Evolutionary conservation across 1,140 invertebrate genomes (phyloP), one percentile per base, ranked within the genome.

Genomic region (Hylyphantes graminicola): DNA sequence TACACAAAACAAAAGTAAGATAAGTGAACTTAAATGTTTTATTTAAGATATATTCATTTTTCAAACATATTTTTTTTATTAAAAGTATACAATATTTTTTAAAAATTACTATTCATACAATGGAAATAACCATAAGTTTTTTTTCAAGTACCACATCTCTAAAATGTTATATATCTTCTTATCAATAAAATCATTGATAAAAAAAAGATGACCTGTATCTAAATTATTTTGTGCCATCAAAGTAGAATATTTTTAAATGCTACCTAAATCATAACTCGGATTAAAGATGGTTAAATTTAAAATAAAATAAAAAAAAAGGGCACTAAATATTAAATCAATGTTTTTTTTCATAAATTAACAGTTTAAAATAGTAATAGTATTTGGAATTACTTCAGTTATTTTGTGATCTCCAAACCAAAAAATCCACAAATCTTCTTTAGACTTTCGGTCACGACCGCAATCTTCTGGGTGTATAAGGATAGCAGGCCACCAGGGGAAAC

Each of bases 321-420:
- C 19, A 63, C n/a, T 63, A 63, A 61, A 11, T 15, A 8, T 17
- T 63, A 63, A 59, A 13, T 59, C 7, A 63, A 63, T 17, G 19
- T 17, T 2, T 63, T n/a, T 13, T 63, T 15, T 15, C 6, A 61
- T 13, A 61, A 63, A 17, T 63, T 13, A 61, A 63, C 19, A 12
- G 35, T 48, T 48, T 12, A 4, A 67, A 67, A 67, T 48, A 6
- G 13, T 19, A 35, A 11, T 67, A 35, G 50, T 67, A 11, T 48
- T 13, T 48, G 15, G 35, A 7, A 50, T 55, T 74, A 74, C 72
- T n/a, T 74, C 17, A 35, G 19, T 2, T 15, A 74, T 13, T 59
- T 57, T 57, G 15, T 74, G 53, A 19, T 74, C 54, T 17, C 54
- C 54, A 74, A 74, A 74, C 72, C 72, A 74, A 74, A 74, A 74